Percentiles rank a stretch among this genome's conserved stretches.
phyloP scores from a whole-genome alignment of 2,888 invertebrate species.

The Pyrocoelia pectoralis region DNA sequence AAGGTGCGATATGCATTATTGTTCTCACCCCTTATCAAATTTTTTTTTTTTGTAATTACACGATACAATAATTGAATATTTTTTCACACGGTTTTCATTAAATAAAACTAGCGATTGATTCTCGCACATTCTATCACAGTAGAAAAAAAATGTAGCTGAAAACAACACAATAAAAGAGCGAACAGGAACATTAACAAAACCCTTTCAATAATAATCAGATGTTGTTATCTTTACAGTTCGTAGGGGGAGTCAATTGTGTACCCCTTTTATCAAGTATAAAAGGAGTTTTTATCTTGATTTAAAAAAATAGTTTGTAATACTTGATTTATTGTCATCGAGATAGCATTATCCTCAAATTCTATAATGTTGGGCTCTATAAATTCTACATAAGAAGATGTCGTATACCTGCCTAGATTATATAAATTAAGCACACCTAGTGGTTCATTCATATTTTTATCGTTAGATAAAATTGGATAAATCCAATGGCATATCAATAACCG shows the following conservation, averaged over 20 bases:
- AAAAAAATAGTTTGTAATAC: slow-evolving; percentile 1
- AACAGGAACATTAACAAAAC: slow-evolving; percentile 25
- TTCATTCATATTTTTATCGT: background rate
- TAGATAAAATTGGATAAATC: no score
- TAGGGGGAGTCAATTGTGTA: slow-evolving; percentile 30
- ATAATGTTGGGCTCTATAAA: background rate
- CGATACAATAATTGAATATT: background rate
- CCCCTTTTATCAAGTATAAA: slow-evolving; percentile 12
- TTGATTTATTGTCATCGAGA: slow-evolving; percentile 7
- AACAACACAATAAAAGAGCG: slow-evolving; percentile 24
- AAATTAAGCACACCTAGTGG: background rate
- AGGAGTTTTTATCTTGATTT: slow-evolving; percentile 17
- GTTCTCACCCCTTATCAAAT: slow-evolving; percentile 13
- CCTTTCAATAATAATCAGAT: slow-evolving; percentile 24
- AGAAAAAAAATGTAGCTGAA: slow-evolving; percentile 27
- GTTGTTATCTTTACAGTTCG: slow-evolving; percentile 20
- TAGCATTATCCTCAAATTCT: background rate
- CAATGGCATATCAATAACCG: slow-evolving; percentile 3
- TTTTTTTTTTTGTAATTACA: slow-evolving; percentile 1
- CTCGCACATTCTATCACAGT: background rate
- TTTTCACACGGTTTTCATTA: slow-evolving; percentile 5
- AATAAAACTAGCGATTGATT: background rate
- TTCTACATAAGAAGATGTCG: background rate
- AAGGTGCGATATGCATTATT: slow-evolving; percentile 20
- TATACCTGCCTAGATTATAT: background rate